phyloP scores from a whole-genome alignment of 2,797 vertebrate genomes.

The Hephaestus fuliginosus region DNA sequence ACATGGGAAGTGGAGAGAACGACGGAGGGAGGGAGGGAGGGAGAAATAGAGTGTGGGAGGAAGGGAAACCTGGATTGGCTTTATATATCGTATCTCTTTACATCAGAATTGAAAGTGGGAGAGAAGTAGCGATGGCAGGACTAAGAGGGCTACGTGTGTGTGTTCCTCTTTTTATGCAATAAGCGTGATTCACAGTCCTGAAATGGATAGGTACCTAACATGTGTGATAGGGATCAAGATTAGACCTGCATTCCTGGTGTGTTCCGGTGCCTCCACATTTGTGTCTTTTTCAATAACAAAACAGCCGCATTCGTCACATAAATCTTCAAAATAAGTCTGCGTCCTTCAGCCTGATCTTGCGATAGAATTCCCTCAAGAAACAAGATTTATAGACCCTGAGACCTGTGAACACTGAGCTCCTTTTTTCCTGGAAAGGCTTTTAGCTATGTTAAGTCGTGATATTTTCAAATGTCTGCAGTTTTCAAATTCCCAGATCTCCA shows the following conservation, averaged over 20 bases:
- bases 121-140: conserved; percentile 10
- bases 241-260: conserved; percentile 62
- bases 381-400: conserved; percentile 43
- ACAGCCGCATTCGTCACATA: conserved; percentile 23
- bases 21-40: conserved; percentile 22
- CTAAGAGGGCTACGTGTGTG: neutral
- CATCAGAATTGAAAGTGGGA: conserved; percentile 29
- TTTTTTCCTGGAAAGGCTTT: conserved; percentile 40
- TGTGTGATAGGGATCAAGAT: conserved; percentile 57
- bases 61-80: conserved; percentile 33
- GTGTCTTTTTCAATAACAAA: conserved; percentile 52
- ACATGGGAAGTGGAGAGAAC: conserved; percentile 42
- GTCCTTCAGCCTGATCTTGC: conserved; percentile 29
- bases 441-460: conserved; percentile 18
- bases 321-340: conserved; percentile 18
- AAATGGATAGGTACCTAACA: conserved; percentile 55
- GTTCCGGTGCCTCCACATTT: conserved; percentile 47
- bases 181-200: conserved; percentile 40
- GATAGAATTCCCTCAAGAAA: conserved; percentile 45
- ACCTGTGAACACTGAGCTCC: conserved; percentile 23
- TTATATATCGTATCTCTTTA: conserved; percentile 33
- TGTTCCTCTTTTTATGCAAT: conserved; percentile 17
- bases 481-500: conserved; percentile 24
- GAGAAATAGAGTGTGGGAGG: conserved; percentile 45
- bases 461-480: conserved; percentile 33